Conservation (phyloP, 2,797 vertebrate species). For the Hipposideros larvatus region DNA sequence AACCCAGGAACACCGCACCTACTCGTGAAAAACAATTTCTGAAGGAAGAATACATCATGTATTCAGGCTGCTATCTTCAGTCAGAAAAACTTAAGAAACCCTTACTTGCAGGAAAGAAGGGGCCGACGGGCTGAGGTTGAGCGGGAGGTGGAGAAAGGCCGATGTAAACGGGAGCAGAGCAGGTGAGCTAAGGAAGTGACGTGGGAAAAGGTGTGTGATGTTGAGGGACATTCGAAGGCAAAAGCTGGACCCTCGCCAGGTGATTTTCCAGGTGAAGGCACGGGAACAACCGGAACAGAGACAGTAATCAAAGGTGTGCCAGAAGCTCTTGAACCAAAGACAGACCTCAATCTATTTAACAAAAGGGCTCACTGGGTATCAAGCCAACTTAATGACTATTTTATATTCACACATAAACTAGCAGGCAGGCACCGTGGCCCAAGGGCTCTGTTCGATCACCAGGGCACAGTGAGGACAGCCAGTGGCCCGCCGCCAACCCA, state of each 20-base stretch:
- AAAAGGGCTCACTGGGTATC: rapidly evolving
- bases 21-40: no score
- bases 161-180: background rate
- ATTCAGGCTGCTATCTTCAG: background rate
- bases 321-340: background rate
- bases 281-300: background rate
- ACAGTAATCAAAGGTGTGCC: background rate
- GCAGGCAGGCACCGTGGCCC: background rate
- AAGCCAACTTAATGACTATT: background rate
- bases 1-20: background rate
- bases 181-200: rapidly evolving
- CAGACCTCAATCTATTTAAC: background rate
- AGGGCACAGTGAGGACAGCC: background rate
- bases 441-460: background rate
- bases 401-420: background rate
- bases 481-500: background rate
- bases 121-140: rapidly evolving
- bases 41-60: background rate
- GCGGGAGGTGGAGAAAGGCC: background rate
- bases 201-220: background rate
- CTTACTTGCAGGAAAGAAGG: background rate
- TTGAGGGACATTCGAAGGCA: background rate
- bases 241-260: background rate
- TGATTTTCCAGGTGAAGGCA: background rate
- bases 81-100: background rate